A percentile compares a stretch with the other conserved stretches of the same genome.
phyloP scores from a whole-genome alignment of 2,797 vertebrate genomes.

The Merluccius polli region DNA sequence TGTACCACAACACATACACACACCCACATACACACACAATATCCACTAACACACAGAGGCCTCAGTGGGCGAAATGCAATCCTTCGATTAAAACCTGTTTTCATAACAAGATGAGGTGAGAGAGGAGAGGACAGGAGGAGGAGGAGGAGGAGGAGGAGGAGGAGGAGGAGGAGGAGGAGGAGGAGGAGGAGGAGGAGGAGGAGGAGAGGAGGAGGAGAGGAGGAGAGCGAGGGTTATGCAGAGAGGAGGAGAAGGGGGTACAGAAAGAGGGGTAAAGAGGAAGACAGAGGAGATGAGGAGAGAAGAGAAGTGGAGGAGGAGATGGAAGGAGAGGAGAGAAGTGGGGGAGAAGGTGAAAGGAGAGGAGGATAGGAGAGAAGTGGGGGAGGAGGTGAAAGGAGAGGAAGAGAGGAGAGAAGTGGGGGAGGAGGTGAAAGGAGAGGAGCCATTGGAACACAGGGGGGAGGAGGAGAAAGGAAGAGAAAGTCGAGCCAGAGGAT shows the following conservation, averaged over 20 bases:
- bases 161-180: background rate
- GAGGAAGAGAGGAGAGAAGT: background rate
- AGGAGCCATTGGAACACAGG: background rate
- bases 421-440: background rate
- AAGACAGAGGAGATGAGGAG: background rate
- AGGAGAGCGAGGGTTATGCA: background rate
- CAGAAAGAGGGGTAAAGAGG: background rate
- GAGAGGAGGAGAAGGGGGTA: slow-evolving; percentile 48
- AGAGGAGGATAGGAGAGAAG: background rate
- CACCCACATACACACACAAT: slow-evolving; percentile 15
- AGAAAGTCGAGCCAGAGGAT: slow-evolving; percentile 60
- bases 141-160: too few relatives aligned
- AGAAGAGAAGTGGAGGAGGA: too few relatives aligned
- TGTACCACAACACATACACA: slow-evolving; percentile 29
- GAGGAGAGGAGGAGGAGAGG: background rate
- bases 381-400: background rate
- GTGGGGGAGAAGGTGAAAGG: background rate
- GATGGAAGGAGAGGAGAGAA: background rate
- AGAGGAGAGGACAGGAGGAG: background rate
- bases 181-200: background rate
- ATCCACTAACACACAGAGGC: background rate
- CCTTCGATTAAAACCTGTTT: slow-evolving; percentile 34
- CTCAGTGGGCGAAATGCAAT: slow-evolving; percentile 31
- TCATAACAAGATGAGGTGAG: slow-evolving; percentile 2
- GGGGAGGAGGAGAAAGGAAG: slow-evolving; percentile 47